phyloP scores from a whole-genome alignment of 2,797 vertebrate species.

The Phoeniculus purpureus region DNA sequence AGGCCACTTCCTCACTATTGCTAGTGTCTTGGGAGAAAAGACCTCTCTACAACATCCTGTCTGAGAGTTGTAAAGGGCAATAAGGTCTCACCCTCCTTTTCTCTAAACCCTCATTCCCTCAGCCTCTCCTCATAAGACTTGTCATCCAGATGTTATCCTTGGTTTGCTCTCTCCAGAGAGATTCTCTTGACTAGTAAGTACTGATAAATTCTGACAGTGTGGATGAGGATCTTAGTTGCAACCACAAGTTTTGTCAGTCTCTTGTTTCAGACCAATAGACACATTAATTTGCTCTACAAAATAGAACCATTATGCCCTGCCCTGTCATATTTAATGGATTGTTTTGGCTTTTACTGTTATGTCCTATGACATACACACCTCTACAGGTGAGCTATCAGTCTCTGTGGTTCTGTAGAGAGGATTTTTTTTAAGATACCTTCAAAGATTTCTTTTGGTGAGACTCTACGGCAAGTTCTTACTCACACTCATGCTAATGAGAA shows the following conservation, averaged over 20 bases:
- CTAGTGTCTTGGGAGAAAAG: no score
- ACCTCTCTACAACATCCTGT: no score
- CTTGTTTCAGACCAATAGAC: constrained; percentile 1
- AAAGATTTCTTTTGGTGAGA: background rate
- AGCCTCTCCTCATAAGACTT: no score
- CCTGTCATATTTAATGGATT: constrained; percentile 9
- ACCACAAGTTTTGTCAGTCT: background rate
- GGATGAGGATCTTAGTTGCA: background rate
- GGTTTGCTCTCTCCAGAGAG: background rate
- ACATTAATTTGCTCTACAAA: constrained; percentile 9
- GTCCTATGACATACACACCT: background rate
- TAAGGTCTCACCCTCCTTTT: no score
- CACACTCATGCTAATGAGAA: background rate
- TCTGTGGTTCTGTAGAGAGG: background rate
- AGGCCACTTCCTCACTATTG: no score
- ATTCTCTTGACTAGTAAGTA: background rate
- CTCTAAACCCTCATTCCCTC: no score
- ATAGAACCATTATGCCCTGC: background rate
- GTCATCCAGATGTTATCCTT: background rate
- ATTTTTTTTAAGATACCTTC: background rate
- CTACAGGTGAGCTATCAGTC: background rate
- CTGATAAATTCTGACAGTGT: background rate
- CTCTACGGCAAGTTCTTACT: background rate
- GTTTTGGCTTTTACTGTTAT: constrained; percentile 22
- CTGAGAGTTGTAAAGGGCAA: no score